A percentile compares a stretch with the other conserved stretches of the same genome.
Evolutionary conservation across 92 coral and sea anemone species (phyloP).

Genomic region (Pocillopora grandis): DNA sequence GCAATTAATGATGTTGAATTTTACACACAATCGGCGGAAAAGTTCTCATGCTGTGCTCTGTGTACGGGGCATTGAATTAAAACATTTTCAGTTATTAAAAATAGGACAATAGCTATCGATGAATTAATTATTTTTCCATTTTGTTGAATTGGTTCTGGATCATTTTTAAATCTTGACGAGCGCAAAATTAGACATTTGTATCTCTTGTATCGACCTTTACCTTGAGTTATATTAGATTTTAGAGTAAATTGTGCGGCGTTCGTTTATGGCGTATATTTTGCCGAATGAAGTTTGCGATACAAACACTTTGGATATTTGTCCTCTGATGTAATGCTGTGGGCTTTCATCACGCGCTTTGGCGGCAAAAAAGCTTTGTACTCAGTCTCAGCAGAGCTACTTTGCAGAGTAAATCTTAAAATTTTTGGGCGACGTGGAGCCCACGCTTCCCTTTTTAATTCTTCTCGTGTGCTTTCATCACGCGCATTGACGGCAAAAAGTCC

Average conservation of each 20-base stretch:
- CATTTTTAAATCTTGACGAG: not conserved
- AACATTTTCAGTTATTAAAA: not conserved
- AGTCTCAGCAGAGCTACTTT: not conserved
- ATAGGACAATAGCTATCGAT: not conserved
- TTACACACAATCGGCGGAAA: not conserved
- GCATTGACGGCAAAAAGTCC: not conserved
- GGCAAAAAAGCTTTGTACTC: not conserved
- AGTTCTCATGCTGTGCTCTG: not conserved
- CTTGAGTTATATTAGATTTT: not conserved
- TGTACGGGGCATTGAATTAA: not conserved
- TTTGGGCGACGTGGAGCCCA: too few species aligned
- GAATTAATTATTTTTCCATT: not conserved
- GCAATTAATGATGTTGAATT: slow-evolving; percentile 13
- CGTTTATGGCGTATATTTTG: not conserved
- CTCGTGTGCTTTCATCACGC: slow-evolving; percentile 1
- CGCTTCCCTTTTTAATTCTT: not conserved
- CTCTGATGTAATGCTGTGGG: not conserved
- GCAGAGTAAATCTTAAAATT: too few species aligned
- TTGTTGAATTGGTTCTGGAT: not conserved
- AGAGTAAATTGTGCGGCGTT: not conserved
- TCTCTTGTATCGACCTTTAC: not conserved
- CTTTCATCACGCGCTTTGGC: slow-evolving; percentile 3
- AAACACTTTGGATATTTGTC: slow-evolving; percentile 1
- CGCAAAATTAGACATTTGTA: not conserved
- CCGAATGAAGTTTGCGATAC: not conserved